Evolutionary conservation across 2,113 vertebrate species (phyloP).

Genomic region (Cisticola juncidis): DNA sequence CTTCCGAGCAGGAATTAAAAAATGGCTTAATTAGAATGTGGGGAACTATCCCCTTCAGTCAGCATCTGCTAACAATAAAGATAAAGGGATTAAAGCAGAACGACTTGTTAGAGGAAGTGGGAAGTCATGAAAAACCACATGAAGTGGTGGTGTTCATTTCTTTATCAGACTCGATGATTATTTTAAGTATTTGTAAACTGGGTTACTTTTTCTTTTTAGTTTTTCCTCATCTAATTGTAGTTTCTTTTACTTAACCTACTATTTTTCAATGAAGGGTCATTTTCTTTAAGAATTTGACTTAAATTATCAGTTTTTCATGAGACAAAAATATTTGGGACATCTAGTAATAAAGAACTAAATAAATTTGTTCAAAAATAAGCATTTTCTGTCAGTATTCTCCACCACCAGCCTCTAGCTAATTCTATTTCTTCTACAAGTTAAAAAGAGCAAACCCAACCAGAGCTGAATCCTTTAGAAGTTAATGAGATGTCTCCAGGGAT

Average conservation of each 20-base stretch:
- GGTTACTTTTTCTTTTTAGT: neutral
- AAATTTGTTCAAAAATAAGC: neutral
- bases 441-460: neutral
- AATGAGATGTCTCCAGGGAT: neutral
- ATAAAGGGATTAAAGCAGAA: constrained; percentile 11
- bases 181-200: neutral
- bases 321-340: neutral
- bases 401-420: neutral
- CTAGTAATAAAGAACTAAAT: neutral
- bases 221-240: neutral
- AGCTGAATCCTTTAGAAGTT: neutral
- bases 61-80: constrained; percentile 39
- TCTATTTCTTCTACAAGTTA: neutral
- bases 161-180: neutral
- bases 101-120: neutral
- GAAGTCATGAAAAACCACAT: neutral
- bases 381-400: neutral
- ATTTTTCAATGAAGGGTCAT: neutral
- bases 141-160: neutral
- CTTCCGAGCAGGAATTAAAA: constrained; percentile 57
- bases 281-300: neutral
- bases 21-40: constrained; percentile 66
- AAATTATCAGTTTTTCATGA: neutral
- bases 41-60: constrained; percentile 43
- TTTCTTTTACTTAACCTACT: neutral